Evolutionary conservation across 2,113 vertebrate species (phyloP), one percentile per base, ranked within the genome.

Genomic region (Thalassoma bifasciatum): DNA sequence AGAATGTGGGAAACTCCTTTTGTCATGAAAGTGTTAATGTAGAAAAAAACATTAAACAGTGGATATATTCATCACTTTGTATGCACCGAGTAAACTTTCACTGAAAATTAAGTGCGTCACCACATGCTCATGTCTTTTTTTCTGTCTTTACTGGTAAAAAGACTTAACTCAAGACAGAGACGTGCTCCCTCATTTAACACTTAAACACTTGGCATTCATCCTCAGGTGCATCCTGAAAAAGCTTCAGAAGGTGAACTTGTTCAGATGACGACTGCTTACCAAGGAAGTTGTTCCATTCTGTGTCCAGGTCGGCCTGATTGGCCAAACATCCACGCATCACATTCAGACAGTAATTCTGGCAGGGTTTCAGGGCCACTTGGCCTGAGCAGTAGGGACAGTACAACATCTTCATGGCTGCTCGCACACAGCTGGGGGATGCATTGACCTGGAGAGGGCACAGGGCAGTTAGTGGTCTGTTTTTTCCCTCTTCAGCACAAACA

Each of bases 311-410:
- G 0, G 97, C 98, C 86, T 98, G 98, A 89, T 98, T 97, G 86
- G 97, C 98, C 88, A 99, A 88, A 86, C 98, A 99, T 61, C 98
- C 98, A 17, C 96, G 95, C 96, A 99, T 94, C 86, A 99, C 97
- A 0, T 99, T 99, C 6, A 98, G 95, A 78, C 98, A 99, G 93
- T 99, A 99, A 88, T 98, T 99, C 91, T 96, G 96, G 86, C 98
- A 99, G 1, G 98, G 98, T 67, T 98, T 98, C 84, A 98, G 93
- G 0, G 96, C 94, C 21, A 99, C 94, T n/a, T 98, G 94, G 0
- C 97, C 97, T 1, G 92, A 95, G 91, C 98, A 99, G 91, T 96
- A 90, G 0, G 98, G 96, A 84, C 98, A 99, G 92, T 99, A 99
- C 91, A 95, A 93, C 98, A 99, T 99, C 86, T 98, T 99, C 94